Evolutionary conservation across 2,888 invertebrate genomes (phyloP), one percentile per base, ranked within the genome.

Genomic region (Hermaeophaga mercurialis): DNA sequence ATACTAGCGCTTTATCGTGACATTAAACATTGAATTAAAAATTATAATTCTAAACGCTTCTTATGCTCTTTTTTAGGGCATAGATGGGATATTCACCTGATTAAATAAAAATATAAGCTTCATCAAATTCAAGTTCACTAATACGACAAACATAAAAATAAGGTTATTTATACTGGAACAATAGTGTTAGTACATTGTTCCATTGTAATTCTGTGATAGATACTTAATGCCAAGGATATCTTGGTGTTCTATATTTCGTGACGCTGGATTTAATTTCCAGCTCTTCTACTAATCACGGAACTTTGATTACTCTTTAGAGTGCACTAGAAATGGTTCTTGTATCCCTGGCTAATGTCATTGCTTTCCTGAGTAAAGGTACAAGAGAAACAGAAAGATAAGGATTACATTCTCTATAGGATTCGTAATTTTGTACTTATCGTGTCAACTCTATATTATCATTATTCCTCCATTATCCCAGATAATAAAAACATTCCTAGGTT

Each of bases 371-470:
- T n/a, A 43, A 43, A 36, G 43, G 12, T 22, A 41, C 2, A 31
- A 14, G 50, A 41, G 11, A 43, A 22, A 26, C 39, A 39, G 39
- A 24, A 7, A 19, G 48, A 36, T 43, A 44, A 41, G 43, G 43
- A 48, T 48, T 41, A 48, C 41, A 48, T 55, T 34, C 36, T 18
- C 43, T 22, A 19, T 28, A 26, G 48, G 36, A 28, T 55, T 49
- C 53, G 56, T 59, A 59, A 56, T 54, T 59, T 55, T 26, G 43
- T 52, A 47, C 55, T 56, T 56, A 59, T 59, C 56, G 49, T 56
- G 56, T 54, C 49, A 49, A 56, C 56, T 56, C 45, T 53, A 49
- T 56, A 59, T 54, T 56, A 59, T 48, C 56, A 56, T 56, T 48
- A 59, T 49, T 44, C 39, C 26, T 52, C 48, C 48, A 49, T 53